Evolutionary conservation across 2,113 vertebrate species (phyloP), one percentile per base, ranked within the genome.

Genomic region (Xiphophorus hellerii): DNA sequence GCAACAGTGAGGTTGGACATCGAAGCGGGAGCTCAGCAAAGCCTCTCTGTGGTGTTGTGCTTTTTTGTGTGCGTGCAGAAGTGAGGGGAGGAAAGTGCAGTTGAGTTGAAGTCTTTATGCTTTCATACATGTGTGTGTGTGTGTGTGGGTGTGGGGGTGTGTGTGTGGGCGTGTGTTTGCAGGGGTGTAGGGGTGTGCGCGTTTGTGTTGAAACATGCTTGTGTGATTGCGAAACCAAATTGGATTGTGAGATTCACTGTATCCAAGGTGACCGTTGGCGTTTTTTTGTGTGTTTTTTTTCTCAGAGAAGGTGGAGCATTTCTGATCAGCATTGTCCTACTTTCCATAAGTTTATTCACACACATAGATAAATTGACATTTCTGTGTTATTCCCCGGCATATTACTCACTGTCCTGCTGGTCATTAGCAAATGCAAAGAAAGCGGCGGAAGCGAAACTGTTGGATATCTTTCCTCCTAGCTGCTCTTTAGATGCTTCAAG

Each of bases 1-100:
- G 84, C 78, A 61, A 31, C 74, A 68, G 74, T 33, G 76, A 85
- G 86, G 81, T 81, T 85, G 87, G 88, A 89, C 87, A 87, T 80
- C 1, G 75, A 87, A 83, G 66, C 80, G 28, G 77, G 77, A 61
- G 27, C 74, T 81, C 54, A 60, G 81, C 74, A 85, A 88, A 88
- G 77, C 73, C 78, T 86, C 87, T 69, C 75, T 62, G 54, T 63
- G 73, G 78, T 67, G 84, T 44, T 73, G 62, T 29, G 71, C 31
- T 62, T 73, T 33, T 30, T 66, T 68, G 54, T 73, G 72, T 80
- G 82, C 71, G 65, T 73, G 27, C 42, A 62, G 28, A 3, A 28
- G 28, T 30, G 60, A 30, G 66, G 25, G 48, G 66, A 44, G 66
- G 42, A 82, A 80, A 76, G 74, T 82, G 72, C 71, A 74, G 83